These are phyloP conservation scores for Tridacna gigas DNA, from an alignment of 2,888 invertebrate genomes.

Conservation along the genomic window DNA sequence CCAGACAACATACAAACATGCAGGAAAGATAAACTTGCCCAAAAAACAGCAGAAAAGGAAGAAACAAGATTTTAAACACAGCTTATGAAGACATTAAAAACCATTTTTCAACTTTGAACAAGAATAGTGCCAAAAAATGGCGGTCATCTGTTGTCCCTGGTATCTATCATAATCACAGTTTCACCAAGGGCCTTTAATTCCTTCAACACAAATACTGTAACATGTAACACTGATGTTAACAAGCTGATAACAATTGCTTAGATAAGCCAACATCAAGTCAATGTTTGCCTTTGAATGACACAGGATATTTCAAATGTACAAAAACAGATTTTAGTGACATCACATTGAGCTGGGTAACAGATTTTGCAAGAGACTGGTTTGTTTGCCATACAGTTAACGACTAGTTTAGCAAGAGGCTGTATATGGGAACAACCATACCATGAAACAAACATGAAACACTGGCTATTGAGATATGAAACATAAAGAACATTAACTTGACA, in stretches of 20 bases:
- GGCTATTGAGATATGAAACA: too few relatives aligned
- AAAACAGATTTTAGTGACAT: neutral
- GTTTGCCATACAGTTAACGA: neutral
- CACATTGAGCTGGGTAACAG: neutral
- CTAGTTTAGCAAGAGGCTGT: neutral
- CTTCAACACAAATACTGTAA: too few relatives aligned
- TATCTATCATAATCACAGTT: too few relatives aligned
- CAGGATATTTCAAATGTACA: neutral
- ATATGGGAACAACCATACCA: neutral
- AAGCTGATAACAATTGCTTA: neutral
- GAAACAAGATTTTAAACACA: too few relatives aligned
- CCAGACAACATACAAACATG: conserved; percentile 39
- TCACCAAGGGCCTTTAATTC: too few relatives aligned
- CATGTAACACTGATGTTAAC: neutral
- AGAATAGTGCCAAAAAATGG: too few relatives aligned
- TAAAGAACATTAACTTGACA: too few relatives aligned
- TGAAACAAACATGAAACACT: neutral
- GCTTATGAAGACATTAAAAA: too few relatives aligned
- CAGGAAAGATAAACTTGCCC: conserved; percentile 11
- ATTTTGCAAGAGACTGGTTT: neutral
- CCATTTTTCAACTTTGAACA: too few relatives aligned
- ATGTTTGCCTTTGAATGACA: too few relatives aligned
- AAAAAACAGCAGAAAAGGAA: too few relatives aligned
- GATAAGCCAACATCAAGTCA: neutral
- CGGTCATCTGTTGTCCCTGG: too few relatives aligned